Evolutionary conservation across 2,888 invertebrate species (phyloP), one percentile per base, ranked within the genome.

Genomic region (Cantharis rufa): DNA sequence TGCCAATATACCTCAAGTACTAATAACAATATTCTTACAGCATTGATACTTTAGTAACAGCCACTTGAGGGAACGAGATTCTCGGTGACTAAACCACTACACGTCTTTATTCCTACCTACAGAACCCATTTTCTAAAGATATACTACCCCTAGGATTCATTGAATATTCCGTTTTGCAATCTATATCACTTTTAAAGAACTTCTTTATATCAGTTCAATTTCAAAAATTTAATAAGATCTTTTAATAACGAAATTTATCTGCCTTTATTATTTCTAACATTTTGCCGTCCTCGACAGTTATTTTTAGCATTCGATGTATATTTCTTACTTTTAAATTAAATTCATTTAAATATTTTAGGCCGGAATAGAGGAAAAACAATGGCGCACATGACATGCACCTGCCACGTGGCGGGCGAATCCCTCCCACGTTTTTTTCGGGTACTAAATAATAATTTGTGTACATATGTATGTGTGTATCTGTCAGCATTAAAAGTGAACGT

Each of bases 51-150:
- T 69, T 71, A 76, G 72, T 77, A 79, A 79, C 75, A 71, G 72
- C 79, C 79, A 79, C 79, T 79, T 77, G 71, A 70, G 78, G 79
- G 73, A 79, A 79, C 77, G 79, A 79, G 77, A 76, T 77, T 75
- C 77, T 72, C 73, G 72, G 72, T 78, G 77, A 79, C 79, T 79
- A 79, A 79, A 79, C 79, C 75, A 79, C 77, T 79, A 77, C 79
- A 77, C 74, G 77, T 75, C 79, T 77, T 75, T 72, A 75, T 79
- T 77, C 72, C 68, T 63, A 78, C 77, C 79, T 78, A 77, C 72
- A 72, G 79, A 64, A 64, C 77, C 75, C 79, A 79, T 79, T 79
- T 72, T 77, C 64, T 64, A 75, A 69, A 73, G 77, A 75, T 77
- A 77, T 78, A 77, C 72, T 78, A 72, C 79, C 77, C 79, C 15